phyloP scores from a whole-genome alignment of 2,797 vertebrate genomes.

The Orientallactaga sibirica region DNA sequence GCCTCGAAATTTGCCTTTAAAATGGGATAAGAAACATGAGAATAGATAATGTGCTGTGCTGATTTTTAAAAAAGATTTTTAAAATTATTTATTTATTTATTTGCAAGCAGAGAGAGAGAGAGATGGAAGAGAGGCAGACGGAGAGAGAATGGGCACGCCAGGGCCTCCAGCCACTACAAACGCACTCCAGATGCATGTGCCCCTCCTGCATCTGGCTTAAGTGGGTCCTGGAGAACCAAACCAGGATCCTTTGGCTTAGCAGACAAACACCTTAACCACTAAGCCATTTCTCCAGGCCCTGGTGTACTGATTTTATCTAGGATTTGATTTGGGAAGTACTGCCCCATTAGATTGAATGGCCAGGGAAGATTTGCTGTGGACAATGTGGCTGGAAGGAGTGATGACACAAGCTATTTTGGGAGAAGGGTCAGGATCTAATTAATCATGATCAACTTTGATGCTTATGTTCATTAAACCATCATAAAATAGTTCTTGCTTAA shows the following conservation, averaged over 20 bases:
- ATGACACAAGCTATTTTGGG: not conserved
- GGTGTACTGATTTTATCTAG: not conserved
- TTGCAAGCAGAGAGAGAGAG: too few species aligned
- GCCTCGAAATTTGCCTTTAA: conserved; percentile 2
- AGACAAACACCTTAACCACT: too few species aligned
- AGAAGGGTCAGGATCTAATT: not conserved
- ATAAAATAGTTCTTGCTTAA: conserved; percentile 24
- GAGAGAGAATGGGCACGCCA: too few species aligned
- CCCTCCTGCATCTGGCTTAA: too few species aligned
- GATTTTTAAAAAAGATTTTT: too few species aligned
- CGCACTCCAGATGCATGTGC: too few species aligned
- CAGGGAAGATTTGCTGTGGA: conserved; percentile 3
- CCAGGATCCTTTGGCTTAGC: too few species aligned
- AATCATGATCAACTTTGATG: not conserved
- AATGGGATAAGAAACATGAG: not conserved
- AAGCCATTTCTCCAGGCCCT: too few species aligned
- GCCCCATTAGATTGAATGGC: not conserved
- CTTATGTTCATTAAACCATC: conserved; percentile 12
- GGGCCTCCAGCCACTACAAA: too few species aligned
- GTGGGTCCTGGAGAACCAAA: too few species aligned
- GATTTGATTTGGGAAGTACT: not conserved
- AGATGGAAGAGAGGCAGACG: too few species aligned
- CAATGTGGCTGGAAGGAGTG: not conserved
- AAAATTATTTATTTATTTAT: too few species aligned
- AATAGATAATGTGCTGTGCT: not conserved